These are phyloP conservation scores for Bujurquina vittata DNA, from an alignment of 2,113 vertebrate genomes.

Conservation along the genomic window DNA sequence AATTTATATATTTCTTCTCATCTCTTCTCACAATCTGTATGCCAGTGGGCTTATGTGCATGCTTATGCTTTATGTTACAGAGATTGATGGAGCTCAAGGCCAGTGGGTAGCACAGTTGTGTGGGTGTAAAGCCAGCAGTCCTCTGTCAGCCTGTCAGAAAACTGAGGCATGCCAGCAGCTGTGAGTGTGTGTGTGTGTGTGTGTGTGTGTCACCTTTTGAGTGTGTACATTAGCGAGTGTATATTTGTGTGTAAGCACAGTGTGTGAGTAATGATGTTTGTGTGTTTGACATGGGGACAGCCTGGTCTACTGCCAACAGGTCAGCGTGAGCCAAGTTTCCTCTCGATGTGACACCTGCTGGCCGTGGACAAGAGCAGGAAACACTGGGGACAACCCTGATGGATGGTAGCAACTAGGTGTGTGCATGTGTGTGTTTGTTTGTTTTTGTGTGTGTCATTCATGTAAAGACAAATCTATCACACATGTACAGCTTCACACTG, in stretches of 20 bases:
- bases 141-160: slow-evolving; percentile 75
- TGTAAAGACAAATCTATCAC: slow-evolving; percentile 70
- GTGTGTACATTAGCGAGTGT: slow-evolving; percentile 28
- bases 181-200: slow-evolving; percentile 29
- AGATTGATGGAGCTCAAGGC: slow-evolving; percentile 65
- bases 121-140: slow-evolving; percentile 67
- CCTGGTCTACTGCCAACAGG: slow-evolving; percentile 59
- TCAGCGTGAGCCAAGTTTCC: slow-evolving; percentile 57
- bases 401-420: slow-evolving; percentile 41
- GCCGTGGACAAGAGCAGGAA: slow-evolving; percentile 58
- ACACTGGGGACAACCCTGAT: slow-evolving; percentile 52
- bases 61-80: slow-evolving; percentile 59
- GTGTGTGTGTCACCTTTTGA: slow-evolving; percentile 12
- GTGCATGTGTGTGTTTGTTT: slow-evolving; percentile 29
- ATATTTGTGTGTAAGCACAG: slow-evolving; percentile 40
- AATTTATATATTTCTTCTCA: neutral
- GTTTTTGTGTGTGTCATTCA: slow-evolving; percentile 29
- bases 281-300: slow-evolving; percentile 58
- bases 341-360: slow-evolving; percentile 76
- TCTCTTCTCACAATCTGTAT: neutral
- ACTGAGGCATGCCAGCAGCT: slow-evolving; percentile 66
- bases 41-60: slow-evolving; percentile 31
- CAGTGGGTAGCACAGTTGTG: slow-evolving; percentile 52
- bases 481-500: slow-evolving; percentile 50
- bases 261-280: slow-evolving; percentile 21